A percentile compares a stretch with the other conserved stretches of the same genome.
These are phyloP conservation scores for Lycia hirtaria DNA, from an alignment of 2,888 invertebrate species.

Conservation along the genomic window DNA sequence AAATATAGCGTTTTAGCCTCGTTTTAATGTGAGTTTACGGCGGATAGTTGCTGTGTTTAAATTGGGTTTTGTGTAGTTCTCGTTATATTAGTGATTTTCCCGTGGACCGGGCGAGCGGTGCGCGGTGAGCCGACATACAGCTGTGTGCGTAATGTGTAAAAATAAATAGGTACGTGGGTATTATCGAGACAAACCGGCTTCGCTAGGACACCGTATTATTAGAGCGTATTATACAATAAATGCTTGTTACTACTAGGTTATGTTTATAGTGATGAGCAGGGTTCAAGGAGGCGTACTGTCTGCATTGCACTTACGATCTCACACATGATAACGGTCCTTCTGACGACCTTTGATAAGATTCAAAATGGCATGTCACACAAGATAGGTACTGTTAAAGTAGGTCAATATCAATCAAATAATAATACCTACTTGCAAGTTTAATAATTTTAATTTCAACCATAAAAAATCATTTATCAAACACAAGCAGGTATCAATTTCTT, in stretches of 20 bases:
- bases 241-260: constrained; percentile 45
- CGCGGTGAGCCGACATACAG: constrained; percentile 71
- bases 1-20: constrained; percentile 69
- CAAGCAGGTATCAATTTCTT: no score
- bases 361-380: constrained; percentile 8
- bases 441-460: not conserved
- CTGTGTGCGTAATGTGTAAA: constrained; percentile 84
- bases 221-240: constrained; percentile 68
- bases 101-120: constrained; percentile 67
- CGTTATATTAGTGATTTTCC: constrained; percentile 64
- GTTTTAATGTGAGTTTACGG: constrained; percentile 42
- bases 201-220: constrained; percentile 78
- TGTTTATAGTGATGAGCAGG: constrained; percentile 38
- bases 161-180: constrained; percentile 80
- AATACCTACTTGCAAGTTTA: not conserved
- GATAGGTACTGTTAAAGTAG: constrained; percentile 5
- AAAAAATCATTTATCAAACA: not conserved
- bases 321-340: not conserved
- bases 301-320: not conserved
- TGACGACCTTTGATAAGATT: not conserved
- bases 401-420: constrained; percentile 12
- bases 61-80: constrained; percentile 43
- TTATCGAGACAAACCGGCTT: constrained; percentile 82
- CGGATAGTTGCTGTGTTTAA: constrained; percentile 42
- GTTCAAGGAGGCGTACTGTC: constrained; percentile 42